A percentile compares a stretch with the other conserved stretches of the same genome.
These are phyloP conservation scores for Garra rufa DNA, from an alignment of 2,113 vertebrate species.

Conservation along the genomic window DNA sequence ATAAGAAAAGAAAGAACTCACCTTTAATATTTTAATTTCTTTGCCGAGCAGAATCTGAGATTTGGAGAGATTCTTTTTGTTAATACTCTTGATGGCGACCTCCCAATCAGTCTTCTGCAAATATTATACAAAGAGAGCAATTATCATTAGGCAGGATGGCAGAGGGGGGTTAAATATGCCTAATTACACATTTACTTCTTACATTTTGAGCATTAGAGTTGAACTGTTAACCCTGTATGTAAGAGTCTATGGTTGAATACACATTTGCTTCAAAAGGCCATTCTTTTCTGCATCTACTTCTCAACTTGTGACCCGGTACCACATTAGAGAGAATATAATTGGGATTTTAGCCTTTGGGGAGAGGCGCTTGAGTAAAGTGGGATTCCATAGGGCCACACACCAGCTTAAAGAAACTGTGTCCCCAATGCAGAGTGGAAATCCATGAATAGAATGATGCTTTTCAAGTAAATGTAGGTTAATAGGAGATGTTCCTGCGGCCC, in stretches of 20 bases:
- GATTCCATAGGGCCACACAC: background rate
- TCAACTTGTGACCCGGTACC: background rate
- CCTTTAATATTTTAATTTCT: conserved; percentile 99
- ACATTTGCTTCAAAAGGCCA: background rate
- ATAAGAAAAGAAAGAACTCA: conserved; percentile 58
- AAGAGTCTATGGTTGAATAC: background rate
- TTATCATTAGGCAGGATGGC: background rate
- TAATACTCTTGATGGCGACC: conserved; percentile 98
- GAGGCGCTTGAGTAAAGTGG: background rate
- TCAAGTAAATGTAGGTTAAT: conserved; percentile 65
- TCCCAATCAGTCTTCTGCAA: conserved; percentile 95
- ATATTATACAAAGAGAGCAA: background rate
- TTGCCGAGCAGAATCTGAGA: conserved; percentile 98
- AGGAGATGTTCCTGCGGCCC: conserved; percentile 61
- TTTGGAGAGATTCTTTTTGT: conserved; percentile 98
- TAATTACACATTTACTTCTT: background rate
- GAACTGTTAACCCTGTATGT: background rate
- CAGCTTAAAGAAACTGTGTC: conserved; percentile 29
- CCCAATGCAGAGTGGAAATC: conserved; percentile 1
- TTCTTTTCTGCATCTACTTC: background rate
- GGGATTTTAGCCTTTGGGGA: conserved; percentile 36
- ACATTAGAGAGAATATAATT: conserved; percentile 1
- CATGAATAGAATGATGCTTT: conserved; percentile 47
- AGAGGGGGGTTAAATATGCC: background rate
- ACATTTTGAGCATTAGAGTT: background rate